Evolutionary conservation across 35 echinoderm and acorn worm genomes (phyloP), one percentile per base, ranked within the genome.

Genomic region (Antedon bifida): DNA sequence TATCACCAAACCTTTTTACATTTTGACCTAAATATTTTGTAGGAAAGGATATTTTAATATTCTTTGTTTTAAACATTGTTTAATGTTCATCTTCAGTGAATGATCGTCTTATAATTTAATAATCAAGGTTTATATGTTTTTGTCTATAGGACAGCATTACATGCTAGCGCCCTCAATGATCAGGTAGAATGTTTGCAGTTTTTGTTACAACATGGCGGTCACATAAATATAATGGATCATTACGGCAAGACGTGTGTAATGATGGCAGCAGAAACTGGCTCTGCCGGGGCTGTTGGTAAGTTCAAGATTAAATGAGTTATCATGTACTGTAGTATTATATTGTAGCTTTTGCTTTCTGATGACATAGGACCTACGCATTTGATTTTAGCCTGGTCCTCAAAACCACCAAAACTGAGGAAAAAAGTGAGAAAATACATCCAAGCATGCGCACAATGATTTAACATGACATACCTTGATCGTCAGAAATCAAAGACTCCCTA

Each of bases 171-270:
- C 75, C 85, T 97, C 39, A 97, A 92, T 29, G 94, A 97, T 78
- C 94, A 97, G 79, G 90, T 97, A 21, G 94, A 97, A 75, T 97
- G 94, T 77, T 84, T 97, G 34, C 94, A 97, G 79, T 81, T 97
- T 35, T 32, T 97, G 51, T 78, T 97, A 23, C 92, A 83, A 33
- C 90, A 96, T 46, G 90, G 94, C n/a, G 94, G 90, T 29, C 90
- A 92, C 44, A 85, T 89, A 17, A 97, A 92, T 36, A 87, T 92
- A 35, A 51, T 78, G 46, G 94, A 97, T 77, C 89, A 87, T 73
- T 74, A 46, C 9, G 94, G 94, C 56, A 97, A 92, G 74, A 97
- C 94, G 0, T 92, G 90, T 73, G 21, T 97, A 44, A 97, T 97
- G 88, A 85, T 92, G 17, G 94, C 94, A n/a, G 90, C 94, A n/a